These are phyloP conservation scores for Lordiphosa collinella DNA, from an alignment of 1,140 invertebrate species.

Conservation along the genomic window DNA sequence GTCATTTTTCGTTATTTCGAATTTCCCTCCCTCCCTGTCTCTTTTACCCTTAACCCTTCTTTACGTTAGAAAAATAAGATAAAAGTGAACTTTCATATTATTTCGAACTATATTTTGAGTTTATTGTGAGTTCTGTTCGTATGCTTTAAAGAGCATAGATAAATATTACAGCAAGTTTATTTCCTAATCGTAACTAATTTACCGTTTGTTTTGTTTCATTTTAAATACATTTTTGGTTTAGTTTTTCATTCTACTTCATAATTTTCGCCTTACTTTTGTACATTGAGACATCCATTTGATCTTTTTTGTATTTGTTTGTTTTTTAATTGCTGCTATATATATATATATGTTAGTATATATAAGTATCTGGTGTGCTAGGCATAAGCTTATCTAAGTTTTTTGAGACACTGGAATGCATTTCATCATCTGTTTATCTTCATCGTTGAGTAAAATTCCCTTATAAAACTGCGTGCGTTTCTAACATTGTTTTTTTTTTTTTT, in stretches of 20 bases:
- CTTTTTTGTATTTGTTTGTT: slow-evolving; percentile 41
- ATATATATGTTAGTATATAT: slow-evolving; percentile 33
- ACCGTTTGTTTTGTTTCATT: slow-evolving; percentile 2
- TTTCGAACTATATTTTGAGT: slow-evolving; percentile 61
- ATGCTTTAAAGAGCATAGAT: slow-evolving; percentile 58
- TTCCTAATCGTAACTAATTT: slow-evolving; percentile 38
- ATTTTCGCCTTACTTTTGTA: slow-evolving; percentile 54
- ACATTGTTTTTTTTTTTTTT: slow-evolving; percentile 18
- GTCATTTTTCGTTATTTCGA: too few species aligned
- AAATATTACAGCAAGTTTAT: slow-evolving; percentile 67
- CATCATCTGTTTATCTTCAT: slow-evolving; percentile 21
- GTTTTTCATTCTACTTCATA: slow-evolving; percentile 8
- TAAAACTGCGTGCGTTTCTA: slow-evolving; percentile 45
- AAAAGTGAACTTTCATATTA: not conserved
- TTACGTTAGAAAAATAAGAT: too few species aligned
- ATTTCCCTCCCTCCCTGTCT: too few species aligned
- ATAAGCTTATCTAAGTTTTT: slow-evolving; percentile 50
- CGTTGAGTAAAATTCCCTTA: slow-evolving; percentile 69
- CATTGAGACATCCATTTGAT: slow-evolving; percentile 67
- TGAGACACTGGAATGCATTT: slow-evolving; percentile 72
- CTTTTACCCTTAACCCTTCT: too few species aligned
- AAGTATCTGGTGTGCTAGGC: slow-evolving; percentile 44
- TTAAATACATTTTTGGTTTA: slow-evolving; percentile 38
- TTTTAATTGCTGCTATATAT: slow-evolving; percentile 30
- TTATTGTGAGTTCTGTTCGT: slow-evolving; percentile 59